phyloP scores from a whole-genome alignment of 2,113 vertebrate species.

The Diadophis punctatus region DNA sequence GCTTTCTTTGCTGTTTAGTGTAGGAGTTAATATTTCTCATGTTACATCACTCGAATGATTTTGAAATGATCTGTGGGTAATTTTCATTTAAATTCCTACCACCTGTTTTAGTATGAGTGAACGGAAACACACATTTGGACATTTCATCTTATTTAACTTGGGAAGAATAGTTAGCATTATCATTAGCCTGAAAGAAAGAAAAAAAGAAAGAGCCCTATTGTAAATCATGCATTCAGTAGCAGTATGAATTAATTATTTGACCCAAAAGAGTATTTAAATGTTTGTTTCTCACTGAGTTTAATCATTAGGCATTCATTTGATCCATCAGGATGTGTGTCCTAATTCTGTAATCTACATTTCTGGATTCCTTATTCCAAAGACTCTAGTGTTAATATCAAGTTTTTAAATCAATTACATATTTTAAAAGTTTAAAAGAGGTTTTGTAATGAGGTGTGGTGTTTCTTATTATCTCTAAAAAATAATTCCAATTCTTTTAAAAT shows the following conservation, averaged over 20 bases:
- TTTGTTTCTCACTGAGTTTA: slow-evolving; percentile 37
- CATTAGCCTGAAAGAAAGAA: slow-evolving; percentile 12
- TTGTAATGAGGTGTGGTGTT: no score
- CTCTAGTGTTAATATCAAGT: background rate
- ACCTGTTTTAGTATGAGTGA: background rate
- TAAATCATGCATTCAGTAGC: slow-evolving; percentile 7
- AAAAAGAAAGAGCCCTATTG: slow-evolving; percentile 2
- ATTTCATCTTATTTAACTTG: background rate
- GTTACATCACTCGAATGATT: background rate
- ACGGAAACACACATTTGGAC: slow-evolving; percentile 24
- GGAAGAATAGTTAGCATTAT: slow-evolving; percentile 8
- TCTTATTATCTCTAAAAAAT: no score
- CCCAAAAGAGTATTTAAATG: slow-evolving; percentile 12
- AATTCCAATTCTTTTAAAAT: no score
- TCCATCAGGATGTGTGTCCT: slow-evolving; percentile 30
- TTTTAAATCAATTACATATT: background rate
- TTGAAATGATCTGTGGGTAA: background rate
- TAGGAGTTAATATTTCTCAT: background rate
- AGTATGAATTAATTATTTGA: background rate
- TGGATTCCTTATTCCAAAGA: background rate
- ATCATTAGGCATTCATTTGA: slow-evolving; percentile 36
- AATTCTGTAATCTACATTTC: background rate
- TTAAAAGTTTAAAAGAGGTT: no score
- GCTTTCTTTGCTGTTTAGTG: background rate
- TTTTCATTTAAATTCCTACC: background rate